These are phyloP conservation scores for Adineta ricciae DNA, from an alignment of 2,888 invertebrate species.

Conservation along the genomic window DNA sequence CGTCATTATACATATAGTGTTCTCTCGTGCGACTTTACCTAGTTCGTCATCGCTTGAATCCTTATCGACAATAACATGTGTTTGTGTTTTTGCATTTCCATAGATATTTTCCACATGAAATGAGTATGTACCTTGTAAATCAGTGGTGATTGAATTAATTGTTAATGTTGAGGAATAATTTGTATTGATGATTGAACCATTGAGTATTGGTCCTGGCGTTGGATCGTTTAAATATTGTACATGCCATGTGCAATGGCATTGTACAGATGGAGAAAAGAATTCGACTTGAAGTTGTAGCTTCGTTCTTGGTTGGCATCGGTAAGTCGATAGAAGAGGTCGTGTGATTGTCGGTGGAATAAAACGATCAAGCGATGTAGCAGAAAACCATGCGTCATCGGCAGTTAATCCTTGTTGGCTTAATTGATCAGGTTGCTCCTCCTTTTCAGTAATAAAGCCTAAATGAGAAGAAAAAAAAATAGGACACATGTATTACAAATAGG, in stretches of 20 bases:
- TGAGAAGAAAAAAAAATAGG: no score
- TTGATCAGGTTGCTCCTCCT: constrained; percentile 19
- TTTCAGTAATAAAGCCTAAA: constrained; percentile 17
- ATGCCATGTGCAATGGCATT: constrained; percentile 16
- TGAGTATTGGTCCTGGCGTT: background rate
- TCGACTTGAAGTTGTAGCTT: background rate
- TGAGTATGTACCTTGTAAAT: background rate
- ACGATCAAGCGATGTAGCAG: constrained; percentile 10
- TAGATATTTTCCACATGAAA: constrained; percentile 3
- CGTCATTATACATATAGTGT: no score
- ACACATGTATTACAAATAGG: no score
- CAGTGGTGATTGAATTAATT: background rate
- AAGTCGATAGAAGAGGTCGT: background rate
- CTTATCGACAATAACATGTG: background rate
- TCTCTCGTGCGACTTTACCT: background rate
- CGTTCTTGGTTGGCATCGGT: background rate
- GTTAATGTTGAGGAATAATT: constrained; percentile 22
- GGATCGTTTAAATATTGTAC: background rate
- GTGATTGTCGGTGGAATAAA: background rate
- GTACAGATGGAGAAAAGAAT: constrained; percentile 12
- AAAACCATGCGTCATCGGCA: background rate
- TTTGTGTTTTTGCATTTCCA: background rate
- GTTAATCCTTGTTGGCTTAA: background rate
- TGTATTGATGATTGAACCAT: background rate
- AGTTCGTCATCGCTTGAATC: background rate